Base-by-base conservation (phyloP, 1,140 invertebrate genomes). In the Drosophila yakuba region DNA sequence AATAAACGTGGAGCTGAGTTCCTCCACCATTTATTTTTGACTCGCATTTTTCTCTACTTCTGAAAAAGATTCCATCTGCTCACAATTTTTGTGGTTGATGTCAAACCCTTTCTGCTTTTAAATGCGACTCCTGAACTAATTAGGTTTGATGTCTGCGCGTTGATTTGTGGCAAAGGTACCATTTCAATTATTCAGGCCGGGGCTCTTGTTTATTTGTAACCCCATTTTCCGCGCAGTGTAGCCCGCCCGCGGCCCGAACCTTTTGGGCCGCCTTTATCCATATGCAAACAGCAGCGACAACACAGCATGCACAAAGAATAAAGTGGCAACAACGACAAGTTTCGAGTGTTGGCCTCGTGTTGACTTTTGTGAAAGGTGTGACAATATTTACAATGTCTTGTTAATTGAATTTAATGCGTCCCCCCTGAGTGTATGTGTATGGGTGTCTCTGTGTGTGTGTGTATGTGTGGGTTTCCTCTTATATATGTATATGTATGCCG, bases 321-420 rank as follows among this genome's bases (percentile, higher is more conserved):
- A 52, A 43, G 45, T 64, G 45, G 60, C 44, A 71, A 48, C 28
- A 64, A 38, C 35, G 38, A 36, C 38, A 58, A 86, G 50, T 78
- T 80, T 85, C 59, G 59, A 77, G 82, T 71, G 77, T 69, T 80
- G 60, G 58, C 38, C 48, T 45, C 69, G 41, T 81, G 69, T 82
- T 82, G 82, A 75, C 83, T 68, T 63, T 78, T 78, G 64, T 76
- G 69, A 74, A 82, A 88, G 83, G 79, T 86, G 83, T 78, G 69
- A 88, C 75, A 82, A 83, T 88, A 86, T 86, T 86, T 76, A 76
- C 79, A 83, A 82, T 59, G 61, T 28, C 58, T 66, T 75, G 48
- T 75, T 86, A 82, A 88, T 82, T 86, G 78, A 86, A 86, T 81
- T 78, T 78, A 86, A 83, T 80, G 76, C 67, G 76, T 55, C 45